Evolutionary conservation across 2,888 invertebrate species (phyloP).

Genomic region (Synergus gifuensis): DNA sequence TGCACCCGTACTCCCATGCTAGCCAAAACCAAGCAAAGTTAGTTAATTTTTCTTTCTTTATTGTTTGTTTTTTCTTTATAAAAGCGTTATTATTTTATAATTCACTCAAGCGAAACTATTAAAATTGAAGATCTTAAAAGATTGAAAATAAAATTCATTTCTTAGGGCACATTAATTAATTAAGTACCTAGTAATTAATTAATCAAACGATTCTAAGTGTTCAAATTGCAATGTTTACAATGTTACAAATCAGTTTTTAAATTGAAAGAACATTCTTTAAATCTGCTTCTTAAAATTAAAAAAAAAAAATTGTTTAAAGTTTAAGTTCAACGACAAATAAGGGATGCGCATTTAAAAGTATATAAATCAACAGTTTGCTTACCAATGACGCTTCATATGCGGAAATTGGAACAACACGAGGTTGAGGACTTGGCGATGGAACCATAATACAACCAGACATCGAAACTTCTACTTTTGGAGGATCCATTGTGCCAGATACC

Average conservation of each 20-base stretch:
- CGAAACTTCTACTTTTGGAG: conserved; percentile 80
- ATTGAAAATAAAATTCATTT: neutral
- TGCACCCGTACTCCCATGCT: conserved; percentile 75
- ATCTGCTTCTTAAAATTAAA: too few relatives aligned
- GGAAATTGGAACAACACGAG: conserved; percentile 81
- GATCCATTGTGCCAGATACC: conserved; percentile 77
- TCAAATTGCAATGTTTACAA: neutral
- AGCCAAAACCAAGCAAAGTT: conserved; percentile 73
- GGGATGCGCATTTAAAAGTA: neutral
- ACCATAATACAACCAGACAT: conserved; percentile 80
- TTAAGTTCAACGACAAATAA: neutral
- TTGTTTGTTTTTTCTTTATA: neutral
- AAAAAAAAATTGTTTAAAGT: conserved; percentile 40
- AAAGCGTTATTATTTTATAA: conserved; percentile 43
- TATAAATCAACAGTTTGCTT: conserved; percentile 75
- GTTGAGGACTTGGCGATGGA: conserved; percentile 79
- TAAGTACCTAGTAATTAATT: neutral
- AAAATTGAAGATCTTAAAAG: neutral
- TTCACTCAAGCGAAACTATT: neutral
- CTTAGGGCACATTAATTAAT: neutral
- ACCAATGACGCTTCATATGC: conserved; percentile 86
- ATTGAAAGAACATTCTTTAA: too few relatives aligned
- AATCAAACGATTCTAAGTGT: neutral
- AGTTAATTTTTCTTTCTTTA: conserved; percentile 51
- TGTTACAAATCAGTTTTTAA: too few relatives aligned